Evolutionary conservation across 1,140 invertebrate species (phyloP).

Genomic region (Pomacea maculata): DNA sequence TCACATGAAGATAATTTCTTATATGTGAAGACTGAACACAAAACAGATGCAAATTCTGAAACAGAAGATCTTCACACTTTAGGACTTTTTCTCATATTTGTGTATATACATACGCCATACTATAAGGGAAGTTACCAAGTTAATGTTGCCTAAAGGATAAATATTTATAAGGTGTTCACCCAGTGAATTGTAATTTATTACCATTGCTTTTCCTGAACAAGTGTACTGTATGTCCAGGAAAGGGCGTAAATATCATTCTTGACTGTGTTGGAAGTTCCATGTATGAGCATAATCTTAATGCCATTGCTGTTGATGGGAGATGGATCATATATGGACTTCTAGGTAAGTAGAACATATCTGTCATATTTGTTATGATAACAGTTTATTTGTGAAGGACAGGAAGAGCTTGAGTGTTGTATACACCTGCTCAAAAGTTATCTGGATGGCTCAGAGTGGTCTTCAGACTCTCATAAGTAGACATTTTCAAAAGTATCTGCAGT

Average conservation of each 20-base stretch:
- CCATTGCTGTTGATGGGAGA: conserved; percentile 55
- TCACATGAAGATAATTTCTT: too few species aligned
- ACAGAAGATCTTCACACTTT: too few species aligned
- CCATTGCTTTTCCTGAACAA: neutral
- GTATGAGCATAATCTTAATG: conserved; percentile 59
- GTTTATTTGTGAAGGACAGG: too few species aligned
- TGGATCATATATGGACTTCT: conserved; percentile 65
- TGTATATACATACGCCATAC: neutral
- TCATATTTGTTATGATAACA: neutral
- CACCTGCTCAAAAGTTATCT: too few species aligned
- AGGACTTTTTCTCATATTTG: too few species aligned
- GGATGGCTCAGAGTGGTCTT: too few species aligned
- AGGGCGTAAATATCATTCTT: conserved; percentile 61
- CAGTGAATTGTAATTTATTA: neutral
- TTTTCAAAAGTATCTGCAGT: too few species aligned
- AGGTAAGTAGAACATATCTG: conserved; percentile 41
- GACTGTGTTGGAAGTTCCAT: conserved; percentile 64
- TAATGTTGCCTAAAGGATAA: neutral
- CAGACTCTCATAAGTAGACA: too few species aligned
- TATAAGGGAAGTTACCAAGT: neutral
- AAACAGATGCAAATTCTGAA: too few species aligned
- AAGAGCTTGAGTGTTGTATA: too few species aligned
- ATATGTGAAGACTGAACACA: too few species aligned
- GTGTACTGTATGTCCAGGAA: conserved; percentile 34
- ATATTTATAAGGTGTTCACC: neutral